Base-by-base conservation (phyloP, 2,888 invertebrate genomes). In the Ceratothoa steindachneri region DNA sequence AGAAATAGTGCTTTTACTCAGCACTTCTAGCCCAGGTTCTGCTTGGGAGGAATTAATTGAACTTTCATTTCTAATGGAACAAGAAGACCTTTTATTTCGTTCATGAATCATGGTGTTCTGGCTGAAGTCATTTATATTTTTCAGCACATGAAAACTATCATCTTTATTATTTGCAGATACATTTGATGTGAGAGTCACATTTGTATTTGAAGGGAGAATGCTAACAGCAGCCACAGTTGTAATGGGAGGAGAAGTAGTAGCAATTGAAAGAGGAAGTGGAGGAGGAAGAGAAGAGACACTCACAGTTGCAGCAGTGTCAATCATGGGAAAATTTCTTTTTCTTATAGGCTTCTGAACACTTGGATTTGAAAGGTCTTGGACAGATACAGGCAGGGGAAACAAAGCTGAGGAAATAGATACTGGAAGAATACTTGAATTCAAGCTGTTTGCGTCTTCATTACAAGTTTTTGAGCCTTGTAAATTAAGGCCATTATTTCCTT, bases 281-380 rank as follows among this genome's bases (percentile, higher is more conserved):
- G n/a, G n/a, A n/a, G n/a, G n/a, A n/a, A n/a, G n/a, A 9, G 41
- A 41, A 41, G 41, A 41, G 15, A 41, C 12, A 60, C 27, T 60
- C 12, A 22, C 12, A 60, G n/a, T n/a, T 12, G 1, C 60, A 60
- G n/a, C 24, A 22, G n/a, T 24, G 12, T 2, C 60, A 22, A 1
- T 1, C 12, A 60, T 24, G 12, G 60, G 60, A 22, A 60, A 22
- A 24, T 60, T 60, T 60, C 60, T 60, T 7, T 60, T 60, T 60
- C 60, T 60, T 24, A 60, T 60, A 24, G 60, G 60, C 24, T 60
- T 60, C 24, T 24, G 60, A 60, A 60, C 22, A 60, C 60, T 60
- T 28, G 69, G 67, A 7, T 28, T 52, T 7, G 73, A 53, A 15
- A 53, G 28, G 27, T 70, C 73, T 55, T 76, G 76, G 22, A 60